These are phyloP conservation scores for Bibio marci DNA, from an alignment of 2,888 invertebrate species.

Conservation along the genomic window DNA sequence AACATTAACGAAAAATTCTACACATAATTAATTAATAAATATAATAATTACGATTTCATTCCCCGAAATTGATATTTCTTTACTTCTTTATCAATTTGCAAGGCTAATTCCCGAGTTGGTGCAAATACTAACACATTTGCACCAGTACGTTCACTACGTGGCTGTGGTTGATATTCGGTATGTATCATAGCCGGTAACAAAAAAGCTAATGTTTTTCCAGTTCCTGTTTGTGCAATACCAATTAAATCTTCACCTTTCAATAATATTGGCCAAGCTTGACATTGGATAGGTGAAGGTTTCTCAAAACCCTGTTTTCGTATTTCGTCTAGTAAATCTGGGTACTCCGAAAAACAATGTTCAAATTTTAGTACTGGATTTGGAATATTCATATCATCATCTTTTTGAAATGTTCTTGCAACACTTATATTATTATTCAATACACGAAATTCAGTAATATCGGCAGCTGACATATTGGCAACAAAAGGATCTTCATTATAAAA, in stretches of 20 bases:
- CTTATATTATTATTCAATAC: constrained; percentile 52
- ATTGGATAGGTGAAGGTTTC: constrained; percentile 79
- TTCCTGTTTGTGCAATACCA: constrained; percentile 91
- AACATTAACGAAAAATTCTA: not conserved
- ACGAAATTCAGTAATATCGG: constrained; percentile 47
- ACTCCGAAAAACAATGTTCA: constrained; percentile 63
- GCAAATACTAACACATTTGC: constrained; percentile 80
- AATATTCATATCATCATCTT: constrained; percentile 23
- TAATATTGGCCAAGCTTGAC: constrained; percentile 89
- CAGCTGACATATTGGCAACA: constrained; percentile 44
- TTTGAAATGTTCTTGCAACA: constrained; percentile 47
- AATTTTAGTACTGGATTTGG: constrained; percentile 41
- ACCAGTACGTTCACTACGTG: constrained; percentile 49
- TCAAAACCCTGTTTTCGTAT: constrained; percentile 64
- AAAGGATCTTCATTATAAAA: constrained; percentile 67
- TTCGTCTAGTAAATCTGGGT: constrained; percentile 69
- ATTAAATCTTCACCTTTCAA: constrained; percentile 83
- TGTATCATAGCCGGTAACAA: constrained; percentile 85
- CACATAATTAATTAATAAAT: not conserved
- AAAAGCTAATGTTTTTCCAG: constrained; percentile 90
- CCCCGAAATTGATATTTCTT: constrained; percentile 72
- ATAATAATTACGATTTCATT: constrained; percentile 54
- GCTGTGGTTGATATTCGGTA: constrained; percentile 68
- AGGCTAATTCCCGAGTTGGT: constrained; percentile 82
- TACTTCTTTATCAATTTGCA: constrained; percentile 85